A percentile compares a stretch with the other conserved stretches of the same genome.
Conservation (phyloP, 2,888 invertebrate genomes). For the Phortica okadai region DNA sequence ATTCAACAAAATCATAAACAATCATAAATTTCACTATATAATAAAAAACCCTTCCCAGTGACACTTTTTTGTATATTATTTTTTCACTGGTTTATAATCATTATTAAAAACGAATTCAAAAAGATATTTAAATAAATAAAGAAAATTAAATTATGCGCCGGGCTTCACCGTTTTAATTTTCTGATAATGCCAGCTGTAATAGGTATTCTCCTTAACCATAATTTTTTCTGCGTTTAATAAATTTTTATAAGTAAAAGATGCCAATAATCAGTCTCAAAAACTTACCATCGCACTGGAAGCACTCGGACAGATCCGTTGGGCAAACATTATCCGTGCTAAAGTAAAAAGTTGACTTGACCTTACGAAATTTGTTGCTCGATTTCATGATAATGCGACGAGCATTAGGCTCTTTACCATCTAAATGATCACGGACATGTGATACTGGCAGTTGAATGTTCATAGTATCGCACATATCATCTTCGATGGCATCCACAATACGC, state of each 20-base stretch:
- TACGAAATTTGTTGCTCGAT: constrained; percentile 68
- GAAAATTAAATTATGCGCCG: constrained; percentile 22
- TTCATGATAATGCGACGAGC: constrained; percentile 69
- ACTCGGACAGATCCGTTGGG: constrained; percentile 67
- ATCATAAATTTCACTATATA: too few species aligned
- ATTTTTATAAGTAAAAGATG: background rate
- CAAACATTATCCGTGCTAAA: constrained; percentile 73
- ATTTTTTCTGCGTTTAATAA: constrained; percentile 62
- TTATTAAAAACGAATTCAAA: constrained; percentile 34
- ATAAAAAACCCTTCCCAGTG: too few species aligned
- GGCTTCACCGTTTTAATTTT: constrained; percentile 66
- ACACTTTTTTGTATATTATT: background rate
- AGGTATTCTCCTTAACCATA: constrained; percentile 65
- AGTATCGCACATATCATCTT: constrained; percentile 66
- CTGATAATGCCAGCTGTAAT: constrained; percentile 72
- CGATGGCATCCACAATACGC: constrained; percentile 58
- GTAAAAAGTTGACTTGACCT: constrained; percentile 69
- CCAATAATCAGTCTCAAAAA: background rate
- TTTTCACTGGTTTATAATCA: constrained; percentile 24
- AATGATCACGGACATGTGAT: constrained; percentile 66
- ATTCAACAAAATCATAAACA: too few species aligned
- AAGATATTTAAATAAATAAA: constrained; percentile 19
- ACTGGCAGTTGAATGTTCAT: constrained; percentile 70
- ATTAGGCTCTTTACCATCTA: constrained; percentile 73
- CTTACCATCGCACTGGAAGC: constrained; percentile 68